Evolutionary conservation across 2,888 invertebrate genomes (phyloP).

Genomic region (Hirtodrosophila alboralis): DNA sequence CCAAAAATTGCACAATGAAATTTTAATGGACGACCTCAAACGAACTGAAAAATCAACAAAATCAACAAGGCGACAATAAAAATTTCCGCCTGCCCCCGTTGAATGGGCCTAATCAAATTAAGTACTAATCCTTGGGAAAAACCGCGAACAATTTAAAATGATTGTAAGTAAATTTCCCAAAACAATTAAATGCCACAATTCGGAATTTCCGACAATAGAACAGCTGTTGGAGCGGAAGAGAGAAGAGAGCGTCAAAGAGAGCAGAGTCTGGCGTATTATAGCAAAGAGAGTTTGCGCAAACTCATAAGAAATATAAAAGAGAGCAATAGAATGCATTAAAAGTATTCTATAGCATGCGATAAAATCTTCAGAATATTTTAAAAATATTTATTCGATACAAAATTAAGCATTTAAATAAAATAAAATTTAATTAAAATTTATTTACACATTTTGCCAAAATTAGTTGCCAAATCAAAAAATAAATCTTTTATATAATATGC

Average conservation of each 20-base stretch:
- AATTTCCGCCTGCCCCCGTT: constrained; percentile 34
- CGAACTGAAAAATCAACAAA: constrained; percentile 63
- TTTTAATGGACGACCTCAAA: constrained; percentile 56
- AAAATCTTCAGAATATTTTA: no score
- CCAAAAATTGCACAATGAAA: constrained; percentile 44
- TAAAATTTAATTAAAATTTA: no score
- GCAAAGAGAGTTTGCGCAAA: constrained; percentile 27
- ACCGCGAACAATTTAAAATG: constrained; percentile 79
- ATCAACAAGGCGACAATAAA: constrained; percentile 57
- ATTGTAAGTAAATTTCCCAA: constrained; percentile 80
- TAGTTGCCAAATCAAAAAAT: no score
- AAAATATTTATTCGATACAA: no score
- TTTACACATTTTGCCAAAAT: no score
- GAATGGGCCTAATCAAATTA: constrained; percentile 76
- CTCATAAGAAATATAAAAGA: constrained; percentile 14
- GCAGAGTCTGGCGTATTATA: background rate
- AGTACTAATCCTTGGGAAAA: constrained; percentile 79
- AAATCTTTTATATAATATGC: constrained; percentile 39
- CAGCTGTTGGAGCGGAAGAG: constrained; percentile 33
- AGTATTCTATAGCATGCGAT: background rate
- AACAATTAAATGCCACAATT: constrained; percentile 69
- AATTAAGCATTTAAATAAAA: no score
- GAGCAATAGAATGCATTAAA: background rate
- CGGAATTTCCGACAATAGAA: constrained; percentile 38
- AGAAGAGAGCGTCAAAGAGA: no score